These are phyloP conservation scores for Hafferia zeledoni DNA, from an alignment of 2,797 vertebrate genomes.

Conservation along the genomic window DNA sequence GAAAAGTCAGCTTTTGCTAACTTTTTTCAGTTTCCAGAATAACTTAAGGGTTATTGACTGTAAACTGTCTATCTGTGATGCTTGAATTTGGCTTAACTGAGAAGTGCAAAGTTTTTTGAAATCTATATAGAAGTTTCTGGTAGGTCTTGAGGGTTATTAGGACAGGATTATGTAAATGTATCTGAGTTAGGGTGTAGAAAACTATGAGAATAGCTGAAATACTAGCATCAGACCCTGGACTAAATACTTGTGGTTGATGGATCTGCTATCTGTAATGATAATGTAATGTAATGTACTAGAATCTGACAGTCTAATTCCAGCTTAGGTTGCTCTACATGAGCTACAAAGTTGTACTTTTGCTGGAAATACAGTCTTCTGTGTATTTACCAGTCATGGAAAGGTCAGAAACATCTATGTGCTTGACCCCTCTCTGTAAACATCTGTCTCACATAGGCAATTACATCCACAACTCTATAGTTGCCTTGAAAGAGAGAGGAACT, in stretches of 20 bases:
- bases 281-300: neutral
- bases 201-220: neutral
- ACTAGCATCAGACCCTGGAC: neutral
- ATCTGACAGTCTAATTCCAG: neutral
- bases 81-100: neutral
- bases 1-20: neutral
- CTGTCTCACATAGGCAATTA: neutral
- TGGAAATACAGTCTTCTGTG: neutral
- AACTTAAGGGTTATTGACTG: neutral
- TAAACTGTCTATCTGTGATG: neutral
- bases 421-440: neutral
- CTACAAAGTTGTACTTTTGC: neutral
- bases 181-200: neutral
- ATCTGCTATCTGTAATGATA: neutral
- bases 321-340: neutral
- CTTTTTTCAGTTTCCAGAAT: neutral
- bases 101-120: neutral
- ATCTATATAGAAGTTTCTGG: neutral
- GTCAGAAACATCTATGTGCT: neutral
- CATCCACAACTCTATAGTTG: neutral
- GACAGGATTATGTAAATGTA: neutral
- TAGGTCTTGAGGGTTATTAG: neutral
- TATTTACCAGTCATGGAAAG: neutral
- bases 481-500: neutral
- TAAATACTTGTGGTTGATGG: neutral